phyloP scores from a whole-genome alignment of 2,797 vertebrate species.

The Malacoraja senta region DNA sequence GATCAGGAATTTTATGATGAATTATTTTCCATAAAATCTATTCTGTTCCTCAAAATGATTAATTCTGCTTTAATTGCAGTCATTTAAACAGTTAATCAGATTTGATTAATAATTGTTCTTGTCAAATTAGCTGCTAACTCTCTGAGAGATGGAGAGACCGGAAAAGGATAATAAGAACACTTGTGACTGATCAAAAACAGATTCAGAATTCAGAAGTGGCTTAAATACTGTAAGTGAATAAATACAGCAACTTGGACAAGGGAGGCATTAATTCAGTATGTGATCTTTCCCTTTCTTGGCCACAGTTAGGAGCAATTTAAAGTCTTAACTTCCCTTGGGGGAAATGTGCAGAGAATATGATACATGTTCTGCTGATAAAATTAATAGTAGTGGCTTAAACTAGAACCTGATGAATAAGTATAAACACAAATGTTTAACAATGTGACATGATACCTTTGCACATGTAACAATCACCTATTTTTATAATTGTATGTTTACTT shows the following conservation, averaged over 20 bases:
- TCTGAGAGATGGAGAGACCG: neutral
- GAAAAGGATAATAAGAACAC: neutral
- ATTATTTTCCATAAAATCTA: conserved; percentile 21
- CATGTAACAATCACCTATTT: conserved; percentile 51
- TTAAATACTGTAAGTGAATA: conserved; percentile 60
- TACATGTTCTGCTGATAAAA: conserved; percentile 68
- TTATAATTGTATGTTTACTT: conserved; percentile 50
- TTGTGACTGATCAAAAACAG: neutral
- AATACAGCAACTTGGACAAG: conserved; percentile 48
- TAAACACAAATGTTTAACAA: conserved; percentile 61
- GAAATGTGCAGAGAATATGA: conserved; percentile 59
- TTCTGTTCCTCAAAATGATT: neutral
- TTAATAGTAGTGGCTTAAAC: conserved; percentile 58
- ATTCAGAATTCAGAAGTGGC: conserved; percentile 42
- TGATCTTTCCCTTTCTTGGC: conserved; percentile 54
- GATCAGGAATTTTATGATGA: conserved; percentile 28
- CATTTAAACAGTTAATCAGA: conserved; percentile 11
- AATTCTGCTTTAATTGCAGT: neutral
- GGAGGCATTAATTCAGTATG: conserved; percentile 59
- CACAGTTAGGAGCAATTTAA: conserved; percentile 60
- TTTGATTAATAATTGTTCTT: neutral
- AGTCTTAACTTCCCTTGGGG: conserved; percentile 61
- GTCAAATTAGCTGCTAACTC: conserved; percentile 2
- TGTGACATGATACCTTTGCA: conserved; percentile 61
- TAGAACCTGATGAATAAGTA: conserved; percentile 57